Base-by-base conservation (phyloP, 1,140 invertebrate species). In the Nylanderia fulva region DNA sequence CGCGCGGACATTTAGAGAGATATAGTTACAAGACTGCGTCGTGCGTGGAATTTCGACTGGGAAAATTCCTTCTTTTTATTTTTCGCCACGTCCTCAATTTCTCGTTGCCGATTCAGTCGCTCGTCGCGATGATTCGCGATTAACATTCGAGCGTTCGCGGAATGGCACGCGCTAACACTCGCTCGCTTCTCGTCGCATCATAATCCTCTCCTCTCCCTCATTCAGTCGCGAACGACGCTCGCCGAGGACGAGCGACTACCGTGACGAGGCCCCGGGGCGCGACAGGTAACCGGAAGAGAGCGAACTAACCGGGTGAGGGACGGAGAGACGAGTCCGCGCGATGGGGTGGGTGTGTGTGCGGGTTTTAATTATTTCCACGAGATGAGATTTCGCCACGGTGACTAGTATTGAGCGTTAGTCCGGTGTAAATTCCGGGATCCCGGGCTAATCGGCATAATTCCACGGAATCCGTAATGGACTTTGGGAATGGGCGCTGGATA, bases 401-500 rank as follows among this genome's bases (percentile, higher is more conserved):
- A 69, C 88, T 82, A 91, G 86, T 90, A 91, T 90, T 90, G 90
- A 90, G 86, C 90, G 84, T 86, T 91, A 91, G 88, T 87, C 86
- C 85, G 74, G 84, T 91, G 88, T 91, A 90, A 91, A 91, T 91
- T 91, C 89, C 87, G 69, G 85, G 83, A 89, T 86, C 85, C 87
- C 66, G 54, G 85, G 89, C 87, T 91, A 91, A 91, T 91, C 91
- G 91, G 90, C 89, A 91, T 91, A 91, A 91, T 91, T 91, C 90
- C 90, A 89, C 85, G 88, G 84, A 91, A 91, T 91, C 88, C 90
- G 90, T 91, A 91, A 91, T 91, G 86, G 90, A 91, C 90, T 91
- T 90, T 88, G 87, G 66, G 85, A 90, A 91, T 85, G 87, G 85
- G 82, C 54, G 76, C 71, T 48, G 63, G 58, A 71, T 76, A 56